Evolutionary conservation across 2,113 vertebrate genomes (phyloP), one percentile per base, ranked within the genome.

Genomic region (Accipiter cooperii): DNA sequence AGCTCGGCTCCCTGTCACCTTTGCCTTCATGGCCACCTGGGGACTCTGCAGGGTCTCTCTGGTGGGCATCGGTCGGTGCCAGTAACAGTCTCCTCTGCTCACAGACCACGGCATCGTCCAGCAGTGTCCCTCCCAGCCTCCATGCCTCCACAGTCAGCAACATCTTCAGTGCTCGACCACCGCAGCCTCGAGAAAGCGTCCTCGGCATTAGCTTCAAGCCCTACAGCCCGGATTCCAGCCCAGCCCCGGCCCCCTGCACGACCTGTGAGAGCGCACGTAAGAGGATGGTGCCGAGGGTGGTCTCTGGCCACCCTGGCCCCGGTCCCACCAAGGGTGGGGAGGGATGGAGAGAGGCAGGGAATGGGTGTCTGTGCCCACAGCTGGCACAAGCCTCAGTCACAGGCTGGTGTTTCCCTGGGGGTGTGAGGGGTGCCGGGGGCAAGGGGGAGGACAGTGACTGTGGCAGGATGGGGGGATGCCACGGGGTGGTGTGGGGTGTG

Each of bases 191-290:
- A 31, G 97, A 96, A 36, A 87, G 52, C 0, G 91, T 97, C 78
- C 95, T 90, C 1, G 96, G 91, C 51, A 84, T 95, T 21, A 95
- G 96, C 90, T 96, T 96, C 95, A 96, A 95, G 82, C 86, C 97
- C 81, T 91, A 54, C 87, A 82, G 85, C 86, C 85, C 94, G 0
- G 97, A 96, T 31, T 25, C 64, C 34, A 16, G 71, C 61, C 18
- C 70, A 1, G 74, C 52, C 24, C 68, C 71, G 1, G 57, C 54
- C 5, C 10, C 92, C 64, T 84, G 87, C 85, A 63, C 89, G 26
- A 64, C 95, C 95, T 95, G 95, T 20, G 96, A 95, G 49, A 96
- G 84, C 90, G 15, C 97, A 92, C 66, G 97, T 98, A 96, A 98
- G 95, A 57, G 42, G 66, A 73, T 17, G 79, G 78, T n/a, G 68